Base-by-base conservation (phyloP, 2,888 invertebrate species). In the Agelastica alni region DNA sequence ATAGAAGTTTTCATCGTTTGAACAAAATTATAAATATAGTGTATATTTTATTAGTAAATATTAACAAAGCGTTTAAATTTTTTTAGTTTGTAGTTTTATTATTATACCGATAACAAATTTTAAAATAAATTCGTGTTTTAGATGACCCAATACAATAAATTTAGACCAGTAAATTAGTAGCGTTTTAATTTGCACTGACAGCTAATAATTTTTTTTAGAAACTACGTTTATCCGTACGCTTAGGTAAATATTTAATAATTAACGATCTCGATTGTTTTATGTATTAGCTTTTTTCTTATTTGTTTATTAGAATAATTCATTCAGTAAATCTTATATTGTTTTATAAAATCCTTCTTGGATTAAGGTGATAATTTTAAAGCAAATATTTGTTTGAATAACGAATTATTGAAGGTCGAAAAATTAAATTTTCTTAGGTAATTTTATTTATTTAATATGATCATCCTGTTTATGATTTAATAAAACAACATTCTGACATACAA, bases 351-450 rank as follows among this genome's bases (percentile, higher is more conserved):
- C n/a, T 13, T 4, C 6, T 18, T 28, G 12, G 14, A n/a, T n/a
- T 16, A 6, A 26, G 10, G 13, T 42, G 44, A 18, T 44, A 44
- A 44, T 44, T 44, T 12, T 32, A 13, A 17, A 28, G 13, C 31
- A 44, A 44, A 44, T 44, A 42, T 14, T 42, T 7, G 4, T 16
- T 34, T 4, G 16, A n/a, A n/a, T n/a, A n/a, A n/a, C n/a, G n/a
- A n/a, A n/a, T n/a, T n/a, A n/a, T n/a, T n/a, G n/a, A n/a, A n/a
- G n/a, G n/a, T n/a, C n/a, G n/a, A n/a, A n/a, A n/a, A n/a, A n/a
- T n/a, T n/a, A n/a, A n/a, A n/a, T n/a, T n/a, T n/a, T n/a, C n/a
- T n/a, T n/a, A n/a, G n/a, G n/a, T n/a, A n/a, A n/a, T n/a, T n/a
- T n/a, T n/a, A n/a, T n/a, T n/a, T n/a, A n/a, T n/a, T n/a, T n/a